phyloP scores from a whole-genome alignment of 2,113 vertebrate species.

The Hassar affinis region DNA sequence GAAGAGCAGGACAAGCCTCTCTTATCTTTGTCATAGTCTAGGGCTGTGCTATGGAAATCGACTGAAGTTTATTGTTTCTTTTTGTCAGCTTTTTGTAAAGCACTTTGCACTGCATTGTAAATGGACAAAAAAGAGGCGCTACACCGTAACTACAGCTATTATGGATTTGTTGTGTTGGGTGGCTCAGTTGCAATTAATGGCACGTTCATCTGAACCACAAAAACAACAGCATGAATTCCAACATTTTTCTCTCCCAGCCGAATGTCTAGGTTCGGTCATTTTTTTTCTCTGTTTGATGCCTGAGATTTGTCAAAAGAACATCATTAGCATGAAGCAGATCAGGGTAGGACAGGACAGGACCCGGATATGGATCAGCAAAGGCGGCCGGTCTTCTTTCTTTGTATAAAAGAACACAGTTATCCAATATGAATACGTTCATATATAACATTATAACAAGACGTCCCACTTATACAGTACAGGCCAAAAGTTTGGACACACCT shows the following conservation, averaged over 20 bases:
- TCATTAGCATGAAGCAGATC: neutral
- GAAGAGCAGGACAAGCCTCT: conserved; percentile 25
- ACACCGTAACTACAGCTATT: neutral
- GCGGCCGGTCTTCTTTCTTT: neutral
- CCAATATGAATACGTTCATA: neutral
- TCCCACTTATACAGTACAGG: too few relatives aligned
- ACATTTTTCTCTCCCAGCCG: neutral
- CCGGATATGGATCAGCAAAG: neutral
- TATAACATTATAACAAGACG: neutral
- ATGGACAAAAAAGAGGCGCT: neutral
- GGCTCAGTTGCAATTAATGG: neutral
- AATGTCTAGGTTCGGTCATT: neutral
- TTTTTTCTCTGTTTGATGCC: neutral
- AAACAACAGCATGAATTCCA: neutral
- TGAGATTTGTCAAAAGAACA: neutral
- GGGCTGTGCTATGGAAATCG: neutral
- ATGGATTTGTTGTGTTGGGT: neutral
- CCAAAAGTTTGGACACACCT: too few relatives aligned
- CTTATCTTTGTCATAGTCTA: conserved; percentile 34
- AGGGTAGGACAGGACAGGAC: neutral
- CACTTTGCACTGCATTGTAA: conserved; percentile 3
- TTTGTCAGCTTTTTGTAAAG: conserved; percentile 10
- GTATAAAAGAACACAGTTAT: neutral
- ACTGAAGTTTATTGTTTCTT: conserved; percentile 8
- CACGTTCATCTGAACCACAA: neutral